Evolutionary conservation across 2,797 vertebrate species (phyloP).

Genomic region (Mormyrops attenuatus): DNA sequence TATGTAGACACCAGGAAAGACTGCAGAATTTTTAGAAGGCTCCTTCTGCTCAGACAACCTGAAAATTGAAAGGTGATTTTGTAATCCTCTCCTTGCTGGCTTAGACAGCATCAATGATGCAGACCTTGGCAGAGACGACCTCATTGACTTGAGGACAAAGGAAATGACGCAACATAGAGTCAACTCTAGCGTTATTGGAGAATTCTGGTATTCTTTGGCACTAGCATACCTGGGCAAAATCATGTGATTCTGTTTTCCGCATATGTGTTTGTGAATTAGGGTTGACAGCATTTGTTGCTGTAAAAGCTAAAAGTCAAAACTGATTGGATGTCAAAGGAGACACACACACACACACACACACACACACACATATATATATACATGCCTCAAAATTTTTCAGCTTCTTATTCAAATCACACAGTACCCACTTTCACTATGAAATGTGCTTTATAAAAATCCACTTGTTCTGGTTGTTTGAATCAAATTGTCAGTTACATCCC

Average conservation of each 20-base stretch:
- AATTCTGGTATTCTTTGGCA: not conserved
- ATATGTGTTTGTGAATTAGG: not conserved
- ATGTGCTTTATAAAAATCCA: not conserved
- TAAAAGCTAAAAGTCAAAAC: not conserved
- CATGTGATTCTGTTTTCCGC: not conserved
- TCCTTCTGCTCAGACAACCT: not conserved
- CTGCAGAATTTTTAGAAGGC: not conserved
- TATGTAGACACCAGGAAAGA: not conserved
- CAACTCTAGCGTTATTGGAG: not conserved
- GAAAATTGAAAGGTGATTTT: conserved; percentile 3
- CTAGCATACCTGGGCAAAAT: not conserved
- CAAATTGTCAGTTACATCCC: not conserved
- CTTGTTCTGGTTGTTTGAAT: not conserved
- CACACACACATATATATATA: not conserved
- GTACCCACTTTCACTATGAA: not conserved
- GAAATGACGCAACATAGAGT: not conserved
- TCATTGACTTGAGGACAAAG: conserved; percentile 5
- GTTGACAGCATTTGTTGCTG: not conserved
- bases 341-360: not conserved
- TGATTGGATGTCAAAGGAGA: not conserved
- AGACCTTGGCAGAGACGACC: conserved; percentile 10
- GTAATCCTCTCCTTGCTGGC: not conserved
- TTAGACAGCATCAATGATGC: not conserved
- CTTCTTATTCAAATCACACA: not conserved
- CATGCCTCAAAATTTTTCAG: not conserved